These are phyloP conservation scores for Noctuana brunneofusca DNA, from an alignment of 2,888 invertebrate species.

Conservation along the genomic window DNA sequence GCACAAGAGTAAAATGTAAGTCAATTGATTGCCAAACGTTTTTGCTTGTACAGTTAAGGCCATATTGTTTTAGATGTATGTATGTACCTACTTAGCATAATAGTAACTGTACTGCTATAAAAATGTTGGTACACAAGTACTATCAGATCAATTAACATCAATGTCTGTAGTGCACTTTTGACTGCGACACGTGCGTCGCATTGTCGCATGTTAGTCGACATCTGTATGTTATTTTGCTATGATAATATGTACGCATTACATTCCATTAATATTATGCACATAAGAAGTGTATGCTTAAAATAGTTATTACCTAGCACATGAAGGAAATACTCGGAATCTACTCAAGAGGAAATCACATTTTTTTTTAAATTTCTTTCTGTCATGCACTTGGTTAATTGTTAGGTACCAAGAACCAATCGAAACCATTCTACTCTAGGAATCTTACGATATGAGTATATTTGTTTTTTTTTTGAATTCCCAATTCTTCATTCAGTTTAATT, in stretches of 20 bases:
- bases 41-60: slow-evolving; percentile 6
- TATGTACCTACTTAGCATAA: too few relatives aligned
- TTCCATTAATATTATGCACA: background rate
- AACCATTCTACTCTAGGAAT: background rate
- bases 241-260: background rate
- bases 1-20: slow-evolving; percentile 5
- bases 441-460: too few relatives aligned
- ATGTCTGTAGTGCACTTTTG: background rate
- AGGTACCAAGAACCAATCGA: too few relatives aligned
- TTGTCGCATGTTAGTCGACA: background rate
- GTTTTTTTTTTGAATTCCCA: too few relatives aligned
- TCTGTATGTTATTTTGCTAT: background rate
- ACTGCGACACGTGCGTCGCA: background rate
- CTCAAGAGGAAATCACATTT: too few relatives aligned
- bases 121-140: background rate
- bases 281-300: background rate
- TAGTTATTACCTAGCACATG: background rate
- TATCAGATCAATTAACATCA: background rate
- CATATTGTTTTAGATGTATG: background rate
- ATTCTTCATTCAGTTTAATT: too few relatives aligned
- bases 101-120: background rate
- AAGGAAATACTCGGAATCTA: background rate
- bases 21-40: background rate
- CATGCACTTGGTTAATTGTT: too few relatives aligned
- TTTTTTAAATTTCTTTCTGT: too few relatives aligned